These are phyloP conservation scores for Syngnathoides biaculeatus DNA, from an alignment of 2,113 vertebrate species.

Conservation along the genomic window DNA sequence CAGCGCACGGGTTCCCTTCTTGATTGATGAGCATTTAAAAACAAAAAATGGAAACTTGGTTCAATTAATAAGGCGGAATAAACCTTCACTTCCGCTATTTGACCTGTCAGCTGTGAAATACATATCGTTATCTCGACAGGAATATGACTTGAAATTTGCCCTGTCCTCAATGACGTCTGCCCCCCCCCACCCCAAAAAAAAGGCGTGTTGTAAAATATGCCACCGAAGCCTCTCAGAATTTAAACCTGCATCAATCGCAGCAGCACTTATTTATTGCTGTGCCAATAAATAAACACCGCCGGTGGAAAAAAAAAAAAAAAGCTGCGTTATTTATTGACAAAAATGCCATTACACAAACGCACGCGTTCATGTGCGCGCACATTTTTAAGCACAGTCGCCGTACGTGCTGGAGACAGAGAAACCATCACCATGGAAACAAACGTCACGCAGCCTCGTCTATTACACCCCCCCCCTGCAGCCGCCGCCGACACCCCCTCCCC, in stretches of 20 bases:
- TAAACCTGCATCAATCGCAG: slow-evolving; percentile 30
- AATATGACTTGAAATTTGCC: slow-evolving; percentile 6
- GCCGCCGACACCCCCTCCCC: slow-evolving; percentile 31
- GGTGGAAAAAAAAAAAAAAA: slow-evolving; percentile 3
- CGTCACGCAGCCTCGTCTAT: slow-evolving; percentile 64
- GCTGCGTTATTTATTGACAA: slow-evolving; percentile 44
- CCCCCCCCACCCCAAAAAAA: too few relatives aligned
- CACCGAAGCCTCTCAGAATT: slow-evolving; percentile 4
- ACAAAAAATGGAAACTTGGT: slow-evolving; percentile 12
- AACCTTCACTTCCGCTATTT: background rate
- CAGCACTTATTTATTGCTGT: slow-evolving; percentile 14
- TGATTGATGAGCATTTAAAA: slow-evolving; percentile 20
- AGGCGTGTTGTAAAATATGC: background rate
- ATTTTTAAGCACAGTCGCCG: slow-evolving; percentile 54
- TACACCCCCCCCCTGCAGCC: slow-evolving; percentile 30
- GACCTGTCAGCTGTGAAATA: background rate
- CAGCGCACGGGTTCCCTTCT: slow-evolving; percentile 17
- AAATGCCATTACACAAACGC: slow-evolving; percentile 44
- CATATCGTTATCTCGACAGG: background rate
- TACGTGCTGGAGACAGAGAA: slow-evolving; percentile 66
- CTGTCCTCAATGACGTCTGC: slow-evolving; percentile 7
- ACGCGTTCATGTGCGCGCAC: slow-evolving; percentile 7
- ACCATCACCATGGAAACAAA: slow-evolving; percentile 74
- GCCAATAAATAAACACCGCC: slow-evolving; percentile 27
- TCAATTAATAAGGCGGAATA: background rate